Evolutionary conservation across 2,797 vertebrate species (phyloP).

Genomic region (Holocentrus rufus): DNA sequence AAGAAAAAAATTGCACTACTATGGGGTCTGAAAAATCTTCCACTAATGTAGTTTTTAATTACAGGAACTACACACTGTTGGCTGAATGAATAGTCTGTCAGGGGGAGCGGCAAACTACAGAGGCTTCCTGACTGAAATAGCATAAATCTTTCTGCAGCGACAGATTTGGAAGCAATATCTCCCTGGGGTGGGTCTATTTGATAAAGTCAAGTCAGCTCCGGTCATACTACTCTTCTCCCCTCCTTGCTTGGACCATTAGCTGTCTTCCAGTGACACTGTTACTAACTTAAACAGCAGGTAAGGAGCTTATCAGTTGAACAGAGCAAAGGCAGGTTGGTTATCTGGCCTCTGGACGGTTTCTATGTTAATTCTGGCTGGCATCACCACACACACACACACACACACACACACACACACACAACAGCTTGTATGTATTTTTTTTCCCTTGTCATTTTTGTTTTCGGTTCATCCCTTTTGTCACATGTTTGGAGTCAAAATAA

Average conservation of each 20-base stretch:
- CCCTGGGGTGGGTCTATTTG: constrained; percentile 11
- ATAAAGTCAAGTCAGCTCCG: constrained; percentile 17
- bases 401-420: too few relatives aligned
- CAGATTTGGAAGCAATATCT: constrained; percentile 36
- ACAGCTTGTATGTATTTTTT: constrained; percentile 65
- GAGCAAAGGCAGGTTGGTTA: constrained; percentile 17
- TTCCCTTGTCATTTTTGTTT: constrained; percentile 63
- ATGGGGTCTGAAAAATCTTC: constrained; percentile 13
- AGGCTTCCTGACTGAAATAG: constrained; percentile 50
- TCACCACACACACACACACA: constrained; percentile 23
- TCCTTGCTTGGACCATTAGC: constrained; percentile 2
- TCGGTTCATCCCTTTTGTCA: constrained; percentile 59
- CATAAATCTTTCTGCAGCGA: constrained; percentile 37
- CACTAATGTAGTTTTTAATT: constrained; percentile 50
- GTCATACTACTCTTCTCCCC: constrained; percentile 2
- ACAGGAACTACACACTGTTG: constrained; percentile 37
- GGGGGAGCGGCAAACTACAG: constrained; percentile 48
- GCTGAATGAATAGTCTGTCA: constrained; percentile 58
- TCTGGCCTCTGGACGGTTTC: constrained; percentile 30
- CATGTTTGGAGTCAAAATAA: constrained; percentile 77
- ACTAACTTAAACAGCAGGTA: constrained; percentile 38
- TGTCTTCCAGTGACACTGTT: constrained; percentile 25
- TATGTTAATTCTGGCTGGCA: constrained; percentile 44
- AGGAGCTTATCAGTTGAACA: constrained; percentile 21
- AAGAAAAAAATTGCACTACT: constrained; percentile 15